Evolutionary conservation across 2,888 invertebrate genomes (phyloP), one percentile per base, ranked within the genome.

Genomic region (Himalopsyche anomala): DNA sequence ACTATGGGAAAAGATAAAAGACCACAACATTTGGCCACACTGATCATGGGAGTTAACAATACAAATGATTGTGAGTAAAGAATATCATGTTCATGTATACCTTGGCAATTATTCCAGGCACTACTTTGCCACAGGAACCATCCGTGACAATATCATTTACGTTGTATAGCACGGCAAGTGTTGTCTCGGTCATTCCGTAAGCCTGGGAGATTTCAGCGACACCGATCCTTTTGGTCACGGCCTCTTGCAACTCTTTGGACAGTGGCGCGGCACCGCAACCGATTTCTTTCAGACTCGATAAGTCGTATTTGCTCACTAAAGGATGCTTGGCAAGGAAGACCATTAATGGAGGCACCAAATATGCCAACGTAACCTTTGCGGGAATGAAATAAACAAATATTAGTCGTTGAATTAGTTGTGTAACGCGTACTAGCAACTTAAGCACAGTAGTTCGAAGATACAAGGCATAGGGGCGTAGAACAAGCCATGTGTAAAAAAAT

Each of bases 201-300:
- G 95, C 96, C 91, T 97, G 96, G 38, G 94, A 94, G 87, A 96
- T 94, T 74, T 91, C 91, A 80, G 93, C 91, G 54, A 95, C 90
- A 28, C 94, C 93, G 81, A 92, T 89, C 87, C 90, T 80, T 82
- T 90, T 94, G 79, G 92, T 92, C 54, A 95, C 93, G 87, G 94
- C 94, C 87, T 93, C 92, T 90, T 95, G 95, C 87, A 96, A 94
- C 87, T 96, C 95, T 89, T 94, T 94, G 0, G 96, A 96, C 11
- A 98, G 92, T 0, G 98, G 96, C 0, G 98, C 98, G 4, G 98
- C 98, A 0, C 97, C 98, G 89, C 95, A 95, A 90, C 96, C 93
- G 81, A 97, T 92, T 81, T 94, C 94, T 89, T 94, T 93, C 5
- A 98, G 90, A 12, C 95, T 95, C 0, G 95, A 95, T 85, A 98